A percentile compares a stretch with the other conserved stretches of the same genome.
phyloP scores from a whole-genome alignment of 1,140 invertebrate species.

The Plectrocnemia conspersa region DNA sequence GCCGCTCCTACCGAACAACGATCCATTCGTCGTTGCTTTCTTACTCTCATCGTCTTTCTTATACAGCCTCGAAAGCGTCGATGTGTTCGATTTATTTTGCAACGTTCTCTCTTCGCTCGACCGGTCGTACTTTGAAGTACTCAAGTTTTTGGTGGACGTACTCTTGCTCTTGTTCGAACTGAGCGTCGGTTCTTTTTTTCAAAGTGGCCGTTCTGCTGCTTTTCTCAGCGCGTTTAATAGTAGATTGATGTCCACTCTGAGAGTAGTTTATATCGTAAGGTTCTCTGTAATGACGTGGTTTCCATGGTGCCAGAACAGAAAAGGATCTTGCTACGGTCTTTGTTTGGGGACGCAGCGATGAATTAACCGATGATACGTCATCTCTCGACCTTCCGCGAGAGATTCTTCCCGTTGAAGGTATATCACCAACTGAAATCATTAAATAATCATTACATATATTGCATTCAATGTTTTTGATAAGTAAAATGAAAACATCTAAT shows the following conservation, averaged over 20 bases:
- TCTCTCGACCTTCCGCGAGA: conserved; percentile 60
- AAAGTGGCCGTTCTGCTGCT: conserved; percentile 44
- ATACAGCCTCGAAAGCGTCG: conserved; percentile 40
- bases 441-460: no score
- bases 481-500: no score
- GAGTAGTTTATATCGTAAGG: conserved; percentile 76
- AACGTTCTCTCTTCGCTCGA: conserved; percentile 37
- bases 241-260: conserved; percentile 56
- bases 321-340: conserved; percentile 75
- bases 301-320: conserved; percentile 78
- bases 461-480: no score
- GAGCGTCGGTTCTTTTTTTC: conserved; percentile 41
- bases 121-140: conserved; percentile 44
- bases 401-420: conserved; percentile 60
- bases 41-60: conserved; percentile 41
- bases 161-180: conserved; percentile 39
- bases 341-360: conserved; percentile 60
- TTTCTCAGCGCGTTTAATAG: conserved; percentile 43
- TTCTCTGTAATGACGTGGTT: conserved; percentile 66
- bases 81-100: conserved; percentile 12
- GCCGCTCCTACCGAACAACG: conserved; percentile 41
- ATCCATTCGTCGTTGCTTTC: conserved; percentile 42
- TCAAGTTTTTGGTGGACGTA: conserved; percentile 40
- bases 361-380: conserved; percentile 60
- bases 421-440: conserved; percentile 61